Evolutionary conservation across 2,888 invertebrate genomes (phyloP).

Genomic region (Drosophila meridiana): DNA sequence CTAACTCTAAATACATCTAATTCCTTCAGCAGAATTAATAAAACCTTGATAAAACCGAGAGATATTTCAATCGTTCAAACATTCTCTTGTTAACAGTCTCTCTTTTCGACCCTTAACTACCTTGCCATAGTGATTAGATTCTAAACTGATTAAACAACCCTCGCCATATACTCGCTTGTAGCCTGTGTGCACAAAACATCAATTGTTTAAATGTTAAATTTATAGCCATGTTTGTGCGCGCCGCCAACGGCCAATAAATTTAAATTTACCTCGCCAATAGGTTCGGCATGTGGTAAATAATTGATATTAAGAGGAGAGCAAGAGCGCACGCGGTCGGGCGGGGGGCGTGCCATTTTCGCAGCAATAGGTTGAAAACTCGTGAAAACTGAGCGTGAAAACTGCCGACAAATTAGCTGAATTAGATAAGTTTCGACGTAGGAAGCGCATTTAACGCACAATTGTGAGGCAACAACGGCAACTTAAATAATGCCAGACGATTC

Average conservation of each 20-base stretch:
- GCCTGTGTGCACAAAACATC: constrained; percentile 31
- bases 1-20: too few species aligned
- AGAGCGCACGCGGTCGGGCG: not conserved
- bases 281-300: constrained; percentile 40
- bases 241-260: constrained; percentile 68
- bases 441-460: constrained; percentile 62
- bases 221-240: constrained; percentile 71
- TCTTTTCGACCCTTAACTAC: too few species aligned
- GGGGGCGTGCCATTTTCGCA: not conserved
- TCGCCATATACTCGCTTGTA: not conserved
- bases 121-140: not conserved
- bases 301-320: constrained; percentile 41
- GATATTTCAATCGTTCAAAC: too few species aligned
- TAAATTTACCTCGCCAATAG: constrained; percentile 45
- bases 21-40: too few species aligned
- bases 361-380: not conserved
- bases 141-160: not conserved
- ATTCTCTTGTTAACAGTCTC: too few species aligned
- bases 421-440: constrained; percentile 47
- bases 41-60: too few species aligned
- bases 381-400: constrained; percentile 52
- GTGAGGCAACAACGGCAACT: constrained; percentile 37
- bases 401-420: constrained; percentile 63
- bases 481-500: constrained; percentile 58
- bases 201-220: constrained; percentile 70